Base-by-base conservation (phyloP, 23 tunicate genomes). In the Corella eumyota region DNA sequence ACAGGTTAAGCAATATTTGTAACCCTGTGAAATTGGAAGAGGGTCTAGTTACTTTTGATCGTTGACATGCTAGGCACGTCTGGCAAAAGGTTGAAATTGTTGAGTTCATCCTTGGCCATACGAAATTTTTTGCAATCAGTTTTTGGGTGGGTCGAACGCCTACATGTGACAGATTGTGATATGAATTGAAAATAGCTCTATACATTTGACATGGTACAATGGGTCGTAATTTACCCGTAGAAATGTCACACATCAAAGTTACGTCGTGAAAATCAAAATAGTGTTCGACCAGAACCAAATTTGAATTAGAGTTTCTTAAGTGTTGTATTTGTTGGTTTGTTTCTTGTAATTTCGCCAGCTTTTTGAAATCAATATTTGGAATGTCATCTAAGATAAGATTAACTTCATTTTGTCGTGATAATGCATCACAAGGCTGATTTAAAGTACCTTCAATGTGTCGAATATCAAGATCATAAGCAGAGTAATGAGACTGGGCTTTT, bases 1-100 rank as follows among this genome's bases (percentile, higher is more conserved):
- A 17, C 30, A 23, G 27, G 46, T 50, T 4, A 51, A 9, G 19
- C 51, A 3, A 51, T 67, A 67, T 23, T 30, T 7, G 62, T 51
- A 53, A 1, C 72, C 72, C 17, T 51, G 30, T 20, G 36, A 34
- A 34, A 15, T 32, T 7, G 72, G 72, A 4, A 67, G 34, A 13
- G 0, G 28, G 65, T 1, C 65, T 29, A 15, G 36, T 49, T 6
- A 67, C 50, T 66, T 66, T 66, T 2, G 72, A 21, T 29, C 0
- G 9, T 0, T 67, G 62, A 32, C 62, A 51, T 13, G 0, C 24
- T 1, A 38, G 1, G 32, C 68, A 63, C 2, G 54, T 40, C 44
- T 36, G 53, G 2, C 2, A 28, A 35, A 52, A 63, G 47, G 40
- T 30, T 30, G 53, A 25, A 40, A 44, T 27, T 26, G 40, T 36